phyloP scores from a whole-genome alignment of 1,140 invertebrate genomes.

The Nasonia giraulti region DNA sequence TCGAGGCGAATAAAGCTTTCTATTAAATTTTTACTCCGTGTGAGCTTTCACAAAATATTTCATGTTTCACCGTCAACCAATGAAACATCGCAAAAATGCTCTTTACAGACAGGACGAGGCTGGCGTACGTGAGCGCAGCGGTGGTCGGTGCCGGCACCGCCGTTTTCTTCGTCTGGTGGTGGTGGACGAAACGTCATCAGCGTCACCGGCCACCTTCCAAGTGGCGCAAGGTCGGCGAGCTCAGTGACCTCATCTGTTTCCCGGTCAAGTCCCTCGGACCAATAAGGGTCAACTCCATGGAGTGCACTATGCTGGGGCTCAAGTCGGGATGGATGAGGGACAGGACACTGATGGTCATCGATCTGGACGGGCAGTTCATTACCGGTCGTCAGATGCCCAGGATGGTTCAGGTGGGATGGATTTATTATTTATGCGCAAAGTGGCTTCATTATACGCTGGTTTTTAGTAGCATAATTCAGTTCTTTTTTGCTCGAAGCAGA shows the following conservation, averaged over 20 bases:
- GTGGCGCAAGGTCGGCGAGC: constrained; percentile 73
- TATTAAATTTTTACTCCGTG: neutral
- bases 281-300: constrained; percentile 63
- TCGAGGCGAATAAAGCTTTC: neutral
- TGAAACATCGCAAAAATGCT: neutral
- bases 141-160: constrained; percentile 66
- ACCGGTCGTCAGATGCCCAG: constrained; percentile 74
- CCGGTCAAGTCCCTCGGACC: constrained; percentile 76
- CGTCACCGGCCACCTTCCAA: constrained; percentile 60
- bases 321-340: constrained; percentile 74
- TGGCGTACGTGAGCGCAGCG: constrained; percentile 64
- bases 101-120: constrained; percentile 62
- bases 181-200: constrained; percentile 62
- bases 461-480: neutral
- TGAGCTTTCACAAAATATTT: neutral
- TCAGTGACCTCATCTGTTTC: constrained; percentile 72
- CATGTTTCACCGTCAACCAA: too few relatives aligned
- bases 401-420: constrained; percentile 71
- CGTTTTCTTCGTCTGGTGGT: constrained; percentile 65
- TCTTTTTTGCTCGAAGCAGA: neutral
- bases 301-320: constrained; percentile 72
- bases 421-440: too few relatives aligned
- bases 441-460: too few relatives aligned
- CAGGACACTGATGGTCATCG: constrained; percentile 74
- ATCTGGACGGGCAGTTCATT: constrained; percentile 72